phyloP scores from a whole-genome alignment of 2,113 vertebrate genomes.

The Sander vitreus region DNA sequence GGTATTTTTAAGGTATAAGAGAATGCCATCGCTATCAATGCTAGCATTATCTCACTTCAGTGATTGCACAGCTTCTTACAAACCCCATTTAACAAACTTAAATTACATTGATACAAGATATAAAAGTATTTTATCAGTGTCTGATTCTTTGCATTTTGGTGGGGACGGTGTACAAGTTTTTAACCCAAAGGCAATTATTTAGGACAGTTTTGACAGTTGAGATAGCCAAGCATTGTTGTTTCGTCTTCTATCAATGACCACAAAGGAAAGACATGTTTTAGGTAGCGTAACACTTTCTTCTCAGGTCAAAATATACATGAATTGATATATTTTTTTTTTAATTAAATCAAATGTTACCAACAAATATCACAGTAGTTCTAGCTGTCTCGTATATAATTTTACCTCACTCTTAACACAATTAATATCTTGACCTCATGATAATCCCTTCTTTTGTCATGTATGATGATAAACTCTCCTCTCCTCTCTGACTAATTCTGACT shows the following conservation, averaged over 20 bases:
- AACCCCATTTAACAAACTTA: not conserved
- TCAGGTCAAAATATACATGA: not conserved
- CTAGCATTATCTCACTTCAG: not conserved
- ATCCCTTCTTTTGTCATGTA: not conserved
- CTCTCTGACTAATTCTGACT: slow-evolving; percentile 68
- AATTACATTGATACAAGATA: not conserved
- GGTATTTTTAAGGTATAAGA: not conserved
- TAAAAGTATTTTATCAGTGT: not conserved
- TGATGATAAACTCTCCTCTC: not conserved
- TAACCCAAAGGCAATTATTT: not conserved
- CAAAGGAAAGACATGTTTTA: slow-evolving; percentile 16
- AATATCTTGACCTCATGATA: not conserved
- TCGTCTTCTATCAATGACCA: slow-evolving; percentile 2
- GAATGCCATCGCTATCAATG: not conserved
- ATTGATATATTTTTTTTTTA: not conserved
- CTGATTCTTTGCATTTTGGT: slow-evolving; percentile 12
- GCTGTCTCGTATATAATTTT: not conserved
- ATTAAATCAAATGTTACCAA: slow-evolving; percentile 20
- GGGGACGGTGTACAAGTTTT: not conserved
- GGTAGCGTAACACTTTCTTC: not conserved
- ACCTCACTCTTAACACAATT: not conserved
- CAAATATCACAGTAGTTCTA: not conserved
- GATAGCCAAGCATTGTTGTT: slow-evolving; percentile 1
- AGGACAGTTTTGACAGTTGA: slow-evolving; percentile 7
- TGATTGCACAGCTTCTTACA: not conserved